Percentiles rank a stretch among this genome's conserved stretches.
phyloP scores from a whole-genome alignment of 2,113 vertebrate species.

The Pteropus alecto region DNA sequence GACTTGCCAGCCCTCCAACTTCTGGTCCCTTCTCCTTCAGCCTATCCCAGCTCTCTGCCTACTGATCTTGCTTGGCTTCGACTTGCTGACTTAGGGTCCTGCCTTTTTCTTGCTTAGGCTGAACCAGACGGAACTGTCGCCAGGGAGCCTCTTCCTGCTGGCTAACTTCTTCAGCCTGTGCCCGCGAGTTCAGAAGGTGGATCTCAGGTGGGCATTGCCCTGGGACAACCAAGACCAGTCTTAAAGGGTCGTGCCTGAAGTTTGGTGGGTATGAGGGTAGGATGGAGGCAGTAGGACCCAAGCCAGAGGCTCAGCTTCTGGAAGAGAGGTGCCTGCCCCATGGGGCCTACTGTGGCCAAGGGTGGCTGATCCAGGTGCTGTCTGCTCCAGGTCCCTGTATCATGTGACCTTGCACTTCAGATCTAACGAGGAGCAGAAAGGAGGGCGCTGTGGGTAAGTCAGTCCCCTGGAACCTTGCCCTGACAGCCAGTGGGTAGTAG shows the following conservation, averaged over 20 bases:
- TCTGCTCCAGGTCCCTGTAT: constrained; percentile 69
- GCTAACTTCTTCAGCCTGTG: constrained; percentile 80
- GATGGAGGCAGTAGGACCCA: not conserved
- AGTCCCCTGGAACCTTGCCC: not conserved
- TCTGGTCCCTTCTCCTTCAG: not conserved
- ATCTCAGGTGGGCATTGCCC: constrained; percentile 77
- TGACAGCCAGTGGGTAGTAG: accelerated
- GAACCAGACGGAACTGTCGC: constrained; percentile 80
- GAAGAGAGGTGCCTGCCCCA: accelerated
- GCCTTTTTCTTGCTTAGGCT: constrained; percentile 80
- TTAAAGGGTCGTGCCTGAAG: not conserved
- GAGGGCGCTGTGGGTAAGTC: constrained; percentile 75
- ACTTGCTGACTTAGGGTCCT: not conserved
- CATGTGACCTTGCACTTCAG: constrained; percentile 70
- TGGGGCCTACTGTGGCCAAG: not conserved
- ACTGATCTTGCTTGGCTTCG: not conserved
- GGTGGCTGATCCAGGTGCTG: not conserved
- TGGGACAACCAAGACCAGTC: not conserved
- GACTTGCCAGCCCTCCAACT: not conserved
- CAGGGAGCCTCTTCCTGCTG: constrained; percentile 79
- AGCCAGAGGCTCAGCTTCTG: not conserved
- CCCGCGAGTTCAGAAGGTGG: constrained; percentile 71
- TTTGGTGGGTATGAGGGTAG: not conserved
- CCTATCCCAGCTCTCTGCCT: not conserved
- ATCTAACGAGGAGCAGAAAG: not conserved